Base-by-base conservation (phyloP, 2,888 invertebrate genomes). In the Calephelis perditalis region DNA sequence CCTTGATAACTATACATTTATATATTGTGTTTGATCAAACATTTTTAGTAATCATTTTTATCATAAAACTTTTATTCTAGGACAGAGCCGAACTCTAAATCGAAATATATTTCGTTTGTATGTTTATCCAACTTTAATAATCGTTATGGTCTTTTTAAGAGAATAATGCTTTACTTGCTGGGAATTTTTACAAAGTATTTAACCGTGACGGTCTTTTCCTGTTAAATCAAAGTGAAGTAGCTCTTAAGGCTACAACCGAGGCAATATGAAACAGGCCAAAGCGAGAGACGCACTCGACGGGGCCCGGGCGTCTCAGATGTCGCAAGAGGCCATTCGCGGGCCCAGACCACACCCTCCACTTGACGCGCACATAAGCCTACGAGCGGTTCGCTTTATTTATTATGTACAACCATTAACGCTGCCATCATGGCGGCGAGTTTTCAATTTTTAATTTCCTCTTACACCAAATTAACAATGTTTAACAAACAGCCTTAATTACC, bases 351-450 rank as follows among this genome's bases (percentile, higher is more conserved):
- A 81, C 89, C 90, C 86, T 84, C 89, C 86, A 86, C 89, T 89
- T 82, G 79, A 85, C 82, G 76, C 78, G 81, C 87, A 90, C 83
- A 89, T 90, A 89, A 86, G 87, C 88, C 81, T 79, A 84, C 83
- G 78, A 44, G 45, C 84, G 80, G 78, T 80, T 81, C 84, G 85
- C 86, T 86, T 87, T 90, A 89, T 88, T 88, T 87, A 89, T 89
- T 89, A 90, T 90, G 88, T 89, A 89, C 87, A 84, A 84, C 86
- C 84, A 88, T 90, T 89, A 88, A 86, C 86, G 85, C 85, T 82
- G 81, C 82, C 87, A 84, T 86, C 82, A 89, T 90, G 89, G 90
- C 87, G 87, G 84, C 82, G 81, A 82, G 49, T 89, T 87, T 88
- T 87, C 82, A 87, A 86, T 88, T 89, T 89, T 89, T 86, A 86